Percentiles rank a stretch among this genome's conserved stretches.
Conservation (phyloP, 2,888 invertebrate species). For the Rotaria sp. region DNA sequence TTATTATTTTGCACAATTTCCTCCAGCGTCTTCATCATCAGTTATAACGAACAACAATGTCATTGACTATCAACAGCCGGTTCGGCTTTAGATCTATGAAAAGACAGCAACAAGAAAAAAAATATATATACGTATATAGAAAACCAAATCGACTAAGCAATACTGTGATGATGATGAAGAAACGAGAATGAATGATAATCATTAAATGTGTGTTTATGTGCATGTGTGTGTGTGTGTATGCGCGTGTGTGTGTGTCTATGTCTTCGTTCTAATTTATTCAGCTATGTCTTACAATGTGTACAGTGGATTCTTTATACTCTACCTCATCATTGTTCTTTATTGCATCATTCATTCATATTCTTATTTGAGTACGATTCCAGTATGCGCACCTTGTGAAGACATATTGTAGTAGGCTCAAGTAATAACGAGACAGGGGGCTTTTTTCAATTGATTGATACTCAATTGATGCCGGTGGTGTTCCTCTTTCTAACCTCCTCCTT, state of each 20-base stretch:
- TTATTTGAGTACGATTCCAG: neutral
- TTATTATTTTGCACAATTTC: neutral
- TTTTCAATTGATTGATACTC: constrained; percentile 22
- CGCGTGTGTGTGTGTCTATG: neutral
- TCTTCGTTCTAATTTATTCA: constrained; percentile 8
- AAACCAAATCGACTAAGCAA: constrained; percentile 19
- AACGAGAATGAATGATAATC: constrained; percentile 6
- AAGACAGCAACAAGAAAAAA: neutral
- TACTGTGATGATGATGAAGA: constrained; percentile 4
- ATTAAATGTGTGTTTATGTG: constrained; percentile 17
- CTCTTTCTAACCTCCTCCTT: neutral
- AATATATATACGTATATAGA: neutral
- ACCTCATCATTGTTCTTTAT: constrained; percentile 22
- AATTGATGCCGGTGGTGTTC: constrained; percentile 7
- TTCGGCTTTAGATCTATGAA: neutral
- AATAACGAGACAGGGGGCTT: neutral
- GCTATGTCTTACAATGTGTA: constrained; percentile 19
- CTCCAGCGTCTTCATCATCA: neutral
- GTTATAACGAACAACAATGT: neutral
- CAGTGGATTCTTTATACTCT: constrained; percentile 18
- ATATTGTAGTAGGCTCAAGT: neutral
- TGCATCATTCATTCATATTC: constrained; percentile 21
- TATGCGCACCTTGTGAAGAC: neutral
- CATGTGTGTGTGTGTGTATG: neutral
- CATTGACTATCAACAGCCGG: neutral